Conservation (phyloP, 1,140 invertebrate genomes). For the Ceratitis capitata region DNA sequence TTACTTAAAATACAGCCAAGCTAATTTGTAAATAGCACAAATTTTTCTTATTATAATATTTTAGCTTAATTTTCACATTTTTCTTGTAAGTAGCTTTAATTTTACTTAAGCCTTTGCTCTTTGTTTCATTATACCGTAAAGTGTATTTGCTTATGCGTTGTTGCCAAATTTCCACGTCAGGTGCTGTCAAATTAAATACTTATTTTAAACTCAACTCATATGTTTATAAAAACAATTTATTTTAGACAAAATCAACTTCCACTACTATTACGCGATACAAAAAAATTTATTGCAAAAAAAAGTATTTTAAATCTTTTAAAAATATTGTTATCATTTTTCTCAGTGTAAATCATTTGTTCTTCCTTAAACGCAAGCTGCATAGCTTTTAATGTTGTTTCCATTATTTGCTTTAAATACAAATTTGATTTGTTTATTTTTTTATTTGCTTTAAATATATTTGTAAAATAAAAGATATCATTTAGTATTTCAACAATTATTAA, state of each 20-base stretch:
- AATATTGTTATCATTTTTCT: not conserved
- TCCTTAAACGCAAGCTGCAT: slow-evolving; percentile 1
- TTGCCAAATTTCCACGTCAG: slow-evolving; percentile 31
- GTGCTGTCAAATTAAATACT: slow-evolving; percentile 24
- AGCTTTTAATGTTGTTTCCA: slow-evolving; percentile 22
- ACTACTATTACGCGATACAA: not conserved
- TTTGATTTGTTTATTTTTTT: slow-evolving; percentile 36
- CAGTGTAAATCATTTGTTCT: not conserved
- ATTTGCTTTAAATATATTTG: slow-evolving; percentile 24
- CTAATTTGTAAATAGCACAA: slow-evolving; percentile 10
- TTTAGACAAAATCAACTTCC: not conserved
- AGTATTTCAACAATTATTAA: not conserved
- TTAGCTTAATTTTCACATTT: not conserved
- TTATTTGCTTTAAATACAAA: not conserved
- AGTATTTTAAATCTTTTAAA: not conserved
- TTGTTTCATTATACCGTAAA: not conserved
- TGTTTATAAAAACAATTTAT: not conserved
- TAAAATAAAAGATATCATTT: slow-evolving; percentile 20
- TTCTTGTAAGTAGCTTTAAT: not conserved
- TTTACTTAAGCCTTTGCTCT: not conserved
- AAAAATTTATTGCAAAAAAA: not conserved
- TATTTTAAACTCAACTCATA: not conserved
- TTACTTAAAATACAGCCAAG: not conserved
- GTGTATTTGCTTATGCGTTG: not conserved
- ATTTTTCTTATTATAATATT: not conserved